Evolutionary conservation across 2,113 vertebrate genomes (phyloP).

Genomic region (Labeo rohita): DNA sequence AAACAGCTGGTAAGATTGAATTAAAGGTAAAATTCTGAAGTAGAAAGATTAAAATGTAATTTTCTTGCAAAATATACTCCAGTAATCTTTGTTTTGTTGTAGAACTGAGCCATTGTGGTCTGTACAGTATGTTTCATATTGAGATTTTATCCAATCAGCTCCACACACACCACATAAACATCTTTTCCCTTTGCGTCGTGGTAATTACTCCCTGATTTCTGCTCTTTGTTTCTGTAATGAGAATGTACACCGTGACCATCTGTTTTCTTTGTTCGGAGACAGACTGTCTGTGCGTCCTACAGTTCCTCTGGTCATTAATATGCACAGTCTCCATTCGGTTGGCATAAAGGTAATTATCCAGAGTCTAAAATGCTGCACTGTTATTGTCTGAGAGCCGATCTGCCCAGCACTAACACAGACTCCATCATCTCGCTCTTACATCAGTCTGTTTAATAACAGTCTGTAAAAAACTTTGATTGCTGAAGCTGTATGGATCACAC

Average conservation of each 20-base stretch:
- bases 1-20: too few relatives aligned
- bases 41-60: too few relatives aligned
- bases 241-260: neutral
- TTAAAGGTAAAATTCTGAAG: too few relatives aligned
- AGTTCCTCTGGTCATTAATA: constrained; percentile 45
- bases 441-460: neutral
- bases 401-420: neutral
- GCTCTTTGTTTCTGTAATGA: constrained; percentile 18
- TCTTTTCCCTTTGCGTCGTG: neutral
- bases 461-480: neutral
- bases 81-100: neutral
- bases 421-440: neutral
- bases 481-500: neutral
- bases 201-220: constrained; percentile 15
- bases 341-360: constrained; percentile 39
- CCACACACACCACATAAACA: neutral
- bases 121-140: neutral
- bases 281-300: constrained; percentile 17
- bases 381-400: neutral
- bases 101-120: neutral
- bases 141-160: neutral
- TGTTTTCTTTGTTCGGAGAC: constrained; percentile 15
- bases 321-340: constrained; percentile 44
- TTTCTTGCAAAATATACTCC: too few relatives aligned
- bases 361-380: neutral